phyloP scores from a whole-genome alignment of 2,113 vertebrate species.

The Apteryx owenii region DNA sequence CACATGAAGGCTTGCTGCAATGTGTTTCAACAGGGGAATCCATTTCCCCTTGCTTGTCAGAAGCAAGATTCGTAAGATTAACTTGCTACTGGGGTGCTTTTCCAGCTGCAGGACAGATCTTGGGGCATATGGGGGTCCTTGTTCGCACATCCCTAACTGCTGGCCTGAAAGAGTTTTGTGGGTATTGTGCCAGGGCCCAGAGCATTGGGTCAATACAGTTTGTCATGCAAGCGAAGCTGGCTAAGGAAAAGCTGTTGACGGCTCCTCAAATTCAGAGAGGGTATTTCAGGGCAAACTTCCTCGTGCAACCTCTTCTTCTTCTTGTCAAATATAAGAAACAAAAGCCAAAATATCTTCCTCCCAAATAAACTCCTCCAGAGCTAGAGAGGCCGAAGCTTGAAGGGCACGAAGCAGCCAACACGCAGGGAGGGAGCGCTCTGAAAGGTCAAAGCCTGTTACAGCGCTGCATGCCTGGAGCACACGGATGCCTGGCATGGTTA shows the following conservation, averaged over 20 bases:
- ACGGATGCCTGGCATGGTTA: neutral
- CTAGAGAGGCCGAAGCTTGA: neutral
- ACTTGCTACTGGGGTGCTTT: neutral
- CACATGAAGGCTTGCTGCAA: neutral
- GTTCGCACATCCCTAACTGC: neutral
- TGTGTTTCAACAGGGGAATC: neutral
- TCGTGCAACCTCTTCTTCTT: neutral
- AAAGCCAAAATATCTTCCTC: neutral
- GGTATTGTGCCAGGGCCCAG: neutral
- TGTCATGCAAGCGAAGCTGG: neutral
- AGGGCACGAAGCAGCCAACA: neutral
- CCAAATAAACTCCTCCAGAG: neutral
- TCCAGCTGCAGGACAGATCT: neutral
- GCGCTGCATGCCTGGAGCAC: neutral
- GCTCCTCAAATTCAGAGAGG: neutral
- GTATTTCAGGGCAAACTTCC: neutral
- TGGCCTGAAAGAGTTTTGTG: neutral
- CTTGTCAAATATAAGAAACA: neutral
- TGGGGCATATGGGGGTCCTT: neutral
- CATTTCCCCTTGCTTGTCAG: neutral
- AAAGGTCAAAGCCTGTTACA: rapidly evolving
- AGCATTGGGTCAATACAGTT: neutral
- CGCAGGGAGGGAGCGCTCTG: rapidly evolving
- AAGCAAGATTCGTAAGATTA: neutral
- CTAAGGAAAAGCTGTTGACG: neutral